Evolutionary conservation across 2,888 invertebrate genomes (phyloP).

Genomic region (Tuta absoluta): DNA sequence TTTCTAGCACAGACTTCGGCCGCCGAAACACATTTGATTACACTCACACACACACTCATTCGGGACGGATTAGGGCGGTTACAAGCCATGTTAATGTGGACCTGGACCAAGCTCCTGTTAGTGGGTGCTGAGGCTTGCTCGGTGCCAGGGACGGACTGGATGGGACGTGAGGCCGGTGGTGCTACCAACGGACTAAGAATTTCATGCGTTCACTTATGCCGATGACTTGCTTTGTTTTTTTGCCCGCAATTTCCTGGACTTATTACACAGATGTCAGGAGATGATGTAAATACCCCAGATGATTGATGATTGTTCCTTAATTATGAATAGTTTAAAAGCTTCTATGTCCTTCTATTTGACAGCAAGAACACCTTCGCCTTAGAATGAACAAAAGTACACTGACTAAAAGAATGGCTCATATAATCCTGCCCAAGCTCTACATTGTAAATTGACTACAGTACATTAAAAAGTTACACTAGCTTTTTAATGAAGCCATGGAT

Average conservation of each 20-base stretch:
- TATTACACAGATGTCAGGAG: background rate
- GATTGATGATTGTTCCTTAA: background rate
- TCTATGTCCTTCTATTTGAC: background rate
- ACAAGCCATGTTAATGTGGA: conserved; percentile 34
- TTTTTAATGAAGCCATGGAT: background rate
- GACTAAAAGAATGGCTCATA: background rate
- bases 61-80: conserved; percentile 52
- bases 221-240: background rate
- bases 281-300: background rate
- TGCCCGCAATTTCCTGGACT: conserved; percentile 2
- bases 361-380: background rate
- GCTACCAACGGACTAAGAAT: conserved; percentile 19
- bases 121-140: conserved; percentile 33
- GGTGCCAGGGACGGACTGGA: conserved; percentile 29
- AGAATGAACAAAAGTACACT: background rate
- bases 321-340: background rate
- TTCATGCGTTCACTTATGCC: conserved; percentile 16
- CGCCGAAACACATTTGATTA: conserved; percentile 57
- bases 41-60: conserved; percentile 76
- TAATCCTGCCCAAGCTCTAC: background rate
- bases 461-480: background rate
- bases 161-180: conserved; percentile 21
- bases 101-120: conserved; percentile 32
- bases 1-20: conserved; percentile 77
- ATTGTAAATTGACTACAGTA: background rate